Base-by-base conservation (phyloP, 2,888 invertebrate genomes). In the Ennomos erosarius region DNA sequence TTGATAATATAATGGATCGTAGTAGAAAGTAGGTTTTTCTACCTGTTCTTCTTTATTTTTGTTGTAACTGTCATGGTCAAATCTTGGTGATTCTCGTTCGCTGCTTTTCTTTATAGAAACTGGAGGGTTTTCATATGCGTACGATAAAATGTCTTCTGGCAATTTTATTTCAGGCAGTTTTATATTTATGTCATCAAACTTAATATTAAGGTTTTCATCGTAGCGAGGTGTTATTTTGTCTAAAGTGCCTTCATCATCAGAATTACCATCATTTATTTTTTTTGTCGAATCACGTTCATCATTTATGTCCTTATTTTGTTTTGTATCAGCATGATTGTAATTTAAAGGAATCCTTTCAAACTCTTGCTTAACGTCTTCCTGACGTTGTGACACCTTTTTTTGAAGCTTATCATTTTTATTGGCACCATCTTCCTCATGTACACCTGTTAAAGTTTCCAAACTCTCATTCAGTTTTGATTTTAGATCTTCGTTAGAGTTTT, bases 311-410 rank as follows among this genome's bases (percentile, higher is more conserved):
- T 37, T 51, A 12, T 11, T 54, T 42, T 33, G 13, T 38, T 51
- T 59, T 37, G 12, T 43, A 13, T 43, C 26, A 8, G 16, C 78
- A 58, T 90, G 90, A 58, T 88, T 89, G 63, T 93, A 91, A 77
- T 90, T 76, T 50, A 86, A 70, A 6, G 93, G 92, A 59, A 91
- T 88, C 70, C 89, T 82, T 81, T 93, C 91, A 75, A 92, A 89
- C 64, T 90, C 81, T 74, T 91, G 82, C 74, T 91, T 91, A 1
- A 89, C 76, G 62, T 91, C 80, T 55, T 55, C 75, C 57, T 74
- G 75, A 59, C 70, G 61, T 50, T 51, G 46, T 53, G 66, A 35
- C 13, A 59, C 59, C 33, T 71, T 72, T 12, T 72, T 46, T 36
- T 74, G 51, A 49, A 77, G 64, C 61, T 79, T 79, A 38, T 78